These are phyloP conservation scores for Neolamprologus brichardi DNA, from an alignment of 2,113 vertebrate species.

Conservation along the genomic window DNA sequence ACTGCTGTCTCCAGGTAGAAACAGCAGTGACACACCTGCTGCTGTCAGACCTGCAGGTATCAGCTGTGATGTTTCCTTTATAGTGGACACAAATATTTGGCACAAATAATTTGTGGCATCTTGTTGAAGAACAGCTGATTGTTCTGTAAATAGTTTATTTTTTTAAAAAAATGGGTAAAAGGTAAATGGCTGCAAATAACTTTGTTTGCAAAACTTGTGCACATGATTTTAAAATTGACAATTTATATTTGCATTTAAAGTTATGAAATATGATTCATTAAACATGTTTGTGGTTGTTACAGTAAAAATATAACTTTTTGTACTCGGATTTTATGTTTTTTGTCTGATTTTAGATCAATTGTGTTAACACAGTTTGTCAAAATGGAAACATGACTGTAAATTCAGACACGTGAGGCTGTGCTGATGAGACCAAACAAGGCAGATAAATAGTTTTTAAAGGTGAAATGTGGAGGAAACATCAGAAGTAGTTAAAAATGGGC, in stretches of 20 bases:
- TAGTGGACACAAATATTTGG: fast-evolving
- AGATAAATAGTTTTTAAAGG: fast-evolving
- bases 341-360: fast-evolving
- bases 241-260: too few species aligned
- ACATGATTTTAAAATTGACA: too few species aligned
- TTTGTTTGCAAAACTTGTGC: too few species aligned
- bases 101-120: fast-evolving
- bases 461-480: not conserved
- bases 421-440: fast-evolving
- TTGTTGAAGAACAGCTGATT: too few species aligned
- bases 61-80: not conserved
- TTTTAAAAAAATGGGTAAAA: too few species aligned
- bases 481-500: not conserved
- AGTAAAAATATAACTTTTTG: not conserved
- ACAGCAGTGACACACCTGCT: fast-evolving
- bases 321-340: fast-evolving
- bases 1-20: not conserved
- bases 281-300: fast-evolving
- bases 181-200: too few species aligned
- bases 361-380: not conserved
- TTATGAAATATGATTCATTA: fast-evolving
- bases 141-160: too few species aligned
- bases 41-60: not conserved
- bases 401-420: fast-evolving
- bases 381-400: fast-evolving